Conservation (phyloP, 2,888 invertebrate genomes). For the Philonicus albiceps region DNA sequence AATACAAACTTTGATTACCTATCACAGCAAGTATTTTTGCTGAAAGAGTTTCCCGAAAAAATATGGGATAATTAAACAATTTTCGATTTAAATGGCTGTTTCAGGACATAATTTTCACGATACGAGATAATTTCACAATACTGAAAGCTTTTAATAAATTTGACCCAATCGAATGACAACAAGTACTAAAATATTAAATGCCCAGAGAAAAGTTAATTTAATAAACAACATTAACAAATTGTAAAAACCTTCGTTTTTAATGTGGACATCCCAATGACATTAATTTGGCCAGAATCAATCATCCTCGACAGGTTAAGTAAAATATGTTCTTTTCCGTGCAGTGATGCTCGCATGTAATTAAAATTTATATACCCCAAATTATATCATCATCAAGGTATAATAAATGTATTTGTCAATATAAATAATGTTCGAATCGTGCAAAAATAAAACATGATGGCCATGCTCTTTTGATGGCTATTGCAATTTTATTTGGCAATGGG, state of each 20-base stretch:
- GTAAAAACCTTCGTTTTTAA: background rate
- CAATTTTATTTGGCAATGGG: background rate
- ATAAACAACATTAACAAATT: background rate
- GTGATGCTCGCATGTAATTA: background rate
- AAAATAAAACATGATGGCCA: background rate
- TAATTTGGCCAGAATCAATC: background rate
- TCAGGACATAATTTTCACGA: background rate
- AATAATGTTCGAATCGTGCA: background rate
- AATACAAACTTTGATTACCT: too few species aligned
- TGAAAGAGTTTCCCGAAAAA: background rate
- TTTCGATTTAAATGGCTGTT: background rate
- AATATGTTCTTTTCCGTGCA: background rate
- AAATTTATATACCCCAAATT: background rate
- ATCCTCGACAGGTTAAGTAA: background rate
- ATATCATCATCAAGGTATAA: background rate
- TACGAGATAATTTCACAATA: background rate
- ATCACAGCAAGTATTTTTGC: background rate
- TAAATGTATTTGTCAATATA: background rate
- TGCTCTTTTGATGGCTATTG: background rate
- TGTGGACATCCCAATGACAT: background rate
- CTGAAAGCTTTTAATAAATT: background rate
- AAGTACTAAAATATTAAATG: background rate
- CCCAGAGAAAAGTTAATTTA: background rate
- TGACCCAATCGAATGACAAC: background rate
- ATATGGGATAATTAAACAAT: background rate